phyloP scores from a whole-genome alignment of 2,113 vertebrate species.

The Lepisosteus oculatus region DNA sequence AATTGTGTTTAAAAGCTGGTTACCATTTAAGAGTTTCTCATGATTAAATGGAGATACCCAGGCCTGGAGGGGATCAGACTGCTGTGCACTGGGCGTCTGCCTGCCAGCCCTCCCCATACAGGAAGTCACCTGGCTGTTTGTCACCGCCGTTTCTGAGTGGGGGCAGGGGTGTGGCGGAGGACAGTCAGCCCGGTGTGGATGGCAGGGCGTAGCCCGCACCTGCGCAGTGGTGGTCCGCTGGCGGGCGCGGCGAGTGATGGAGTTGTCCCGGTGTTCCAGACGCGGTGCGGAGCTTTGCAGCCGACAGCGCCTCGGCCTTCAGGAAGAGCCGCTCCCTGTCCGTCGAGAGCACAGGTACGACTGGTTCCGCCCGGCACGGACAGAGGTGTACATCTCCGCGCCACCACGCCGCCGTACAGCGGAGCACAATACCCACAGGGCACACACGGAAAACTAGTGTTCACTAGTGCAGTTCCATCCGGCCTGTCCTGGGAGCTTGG shows the following conservation, averaged over 20 bases:
- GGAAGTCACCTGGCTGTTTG: too few relatives aligned
- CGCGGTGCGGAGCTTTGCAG: conserved; percentile 24
- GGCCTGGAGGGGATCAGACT: too few relatives aligned
- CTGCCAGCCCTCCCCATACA: too few relatives aligned
- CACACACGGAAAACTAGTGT: not conserved
- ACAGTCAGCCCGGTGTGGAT: too few relatives aligned
- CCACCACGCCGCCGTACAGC: not conserved
- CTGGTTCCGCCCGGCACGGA: not conserved
- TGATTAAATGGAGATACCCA: too few relatives aligned
- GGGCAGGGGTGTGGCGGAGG: too few relatives aligned
- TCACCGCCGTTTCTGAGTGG: too few relatives aligned
- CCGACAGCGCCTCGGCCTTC: conserved; percentile 47
- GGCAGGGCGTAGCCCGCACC: too few relatives aligned
- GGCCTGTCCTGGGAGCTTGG: not conserved
- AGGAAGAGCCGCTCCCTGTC: conserved; percentile 64
- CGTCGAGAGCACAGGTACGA: conserved; percentile 64
- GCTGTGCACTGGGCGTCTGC: too few relatives aligned
- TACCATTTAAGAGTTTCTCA: too few relatives aligned
- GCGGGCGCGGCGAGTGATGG: not conserved
- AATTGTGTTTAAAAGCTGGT: too few relatives aligned
- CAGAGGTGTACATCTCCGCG: not conserved
- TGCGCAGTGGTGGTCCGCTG: not conserved
- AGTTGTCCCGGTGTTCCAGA: conserved; percentile 49
- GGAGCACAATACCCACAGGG: not conserved
- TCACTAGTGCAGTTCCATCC: not conserved